Conservation (phyloP, 1,140 invertebrate species). For the Holcopasites calliopsidis region DNA sequence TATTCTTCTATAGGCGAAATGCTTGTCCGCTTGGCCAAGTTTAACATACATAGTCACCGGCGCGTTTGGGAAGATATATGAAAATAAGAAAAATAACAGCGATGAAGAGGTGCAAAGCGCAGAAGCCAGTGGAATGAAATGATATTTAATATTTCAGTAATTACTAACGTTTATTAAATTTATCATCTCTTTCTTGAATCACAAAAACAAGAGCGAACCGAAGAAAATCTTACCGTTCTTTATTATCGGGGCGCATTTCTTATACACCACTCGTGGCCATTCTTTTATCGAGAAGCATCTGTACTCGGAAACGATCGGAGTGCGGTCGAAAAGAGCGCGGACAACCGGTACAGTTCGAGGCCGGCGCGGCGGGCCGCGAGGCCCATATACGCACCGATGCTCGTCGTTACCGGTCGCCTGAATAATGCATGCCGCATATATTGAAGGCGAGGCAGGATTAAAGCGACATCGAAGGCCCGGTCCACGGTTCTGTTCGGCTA, state of each 20-base stretch:
- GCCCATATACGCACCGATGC: slow-evolving; percentile 42
- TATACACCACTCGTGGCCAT: too few species aligned
- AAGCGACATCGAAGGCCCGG: slow-evolving; percentile 43
- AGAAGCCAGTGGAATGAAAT: too few species aligned
- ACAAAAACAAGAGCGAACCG: too few species aligned
- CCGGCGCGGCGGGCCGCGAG: slow-evolving; percentile 1
- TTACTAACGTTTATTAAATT: too few species aligned
- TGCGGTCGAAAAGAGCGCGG: neutral
- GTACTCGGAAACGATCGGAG: neutral
- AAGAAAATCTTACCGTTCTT: too few species aligned
- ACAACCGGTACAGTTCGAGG: neutral
- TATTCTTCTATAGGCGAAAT: neutral
- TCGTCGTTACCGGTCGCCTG: slow-evolving; percentile 41
- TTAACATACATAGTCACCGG: too few species aligned
- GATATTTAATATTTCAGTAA: too few species aligned
- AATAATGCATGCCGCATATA: slow-evolving; percentile 55
- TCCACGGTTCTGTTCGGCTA: slow-evolving; percentile 21
- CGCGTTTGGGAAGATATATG: too few species aligned
- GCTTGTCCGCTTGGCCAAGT: neutral
- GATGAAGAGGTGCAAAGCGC: too few species aligned
- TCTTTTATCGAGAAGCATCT: neutral
- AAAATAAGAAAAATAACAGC: too few species aligned
- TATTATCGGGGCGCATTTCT: too few species aligned
- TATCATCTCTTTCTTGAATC: too few species aligned
- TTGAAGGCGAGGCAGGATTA: slow-evolving; percentile 48